Evolutionary conservation across 23 tunicate species (phyloP).

Genomic region (Trididemnum miniatum): DNA sequence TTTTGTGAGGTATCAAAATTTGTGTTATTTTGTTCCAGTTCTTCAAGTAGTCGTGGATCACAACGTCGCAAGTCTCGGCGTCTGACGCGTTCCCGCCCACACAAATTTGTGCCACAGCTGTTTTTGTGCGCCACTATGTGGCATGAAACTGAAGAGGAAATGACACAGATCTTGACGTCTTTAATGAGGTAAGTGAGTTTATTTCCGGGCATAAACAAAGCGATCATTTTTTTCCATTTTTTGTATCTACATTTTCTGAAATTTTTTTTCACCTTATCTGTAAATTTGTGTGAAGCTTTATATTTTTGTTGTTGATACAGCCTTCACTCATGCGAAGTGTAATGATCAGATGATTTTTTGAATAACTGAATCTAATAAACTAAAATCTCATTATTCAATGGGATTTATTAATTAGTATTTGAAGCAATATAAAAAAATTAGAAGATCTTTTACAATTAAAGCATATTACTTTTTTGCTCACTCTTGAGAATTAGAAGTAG

Average conservation of each 20-base stretch:
- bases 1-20: too few species aligned
- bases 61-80: slow-evolving; percentile 41
- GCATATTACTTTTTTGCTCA: too few species aligned
- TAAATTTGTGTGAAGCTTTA: too few species aligned
- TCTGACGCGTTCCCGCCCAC: slow-evolving; percentile 25
- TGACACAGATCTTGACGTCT: slow-evolving; percentile 94
- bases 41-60: slow-evolving; percentile 2
- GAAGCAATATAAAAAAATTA: too few species aligned
- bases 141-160: slow-evolving; percentile 97
- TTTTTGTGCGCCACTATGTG: slow-evolving; percentile 98
- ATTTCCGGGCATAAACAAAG: background rate
- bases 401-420: too few species aligned
- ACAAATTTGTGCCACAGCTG: slow-evolving; percentile 64
- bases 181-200: slow-evolving; percentile 61
- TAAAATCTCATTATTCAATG: too few species aligned
- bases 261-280: background rate
- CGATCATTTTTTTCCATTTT: background rate
- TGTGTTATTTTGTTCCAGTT: background rate
- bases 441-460: too few species aligned
- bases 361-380: too few species aligned
- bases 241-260: background rate
- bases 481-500: too few species aligned
- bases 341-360: too few species aligned
- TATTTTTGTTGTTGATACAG: too few species aligned
- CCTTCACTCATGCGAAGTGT: too few species aligned